Evolutionary conservation across 2,888 invertebrate genomes (phyloP).

Genomic region (Eristalis pertinax): DNA sequence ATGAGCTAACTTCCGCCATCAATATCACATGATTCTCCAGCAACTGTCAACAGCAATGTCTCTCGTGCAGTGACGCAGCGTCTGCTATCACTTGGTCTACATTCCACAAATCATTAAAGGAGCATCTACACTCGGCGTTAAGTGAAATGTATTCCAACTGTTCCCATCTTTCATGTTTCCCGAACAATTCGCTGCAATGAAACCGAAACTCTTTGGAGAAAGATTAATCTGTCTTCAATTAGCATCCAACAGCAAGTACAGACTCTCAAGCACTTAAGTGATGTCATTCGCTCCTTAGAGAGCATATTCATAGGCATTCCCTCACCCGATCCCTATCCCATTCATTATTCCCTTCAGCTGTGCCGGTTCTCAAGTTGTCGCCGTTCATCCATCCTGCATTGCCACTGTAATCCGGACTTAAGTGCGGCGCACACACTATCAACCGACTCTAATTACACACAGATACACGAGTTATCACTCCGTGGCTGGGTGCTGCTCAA

Average conservation of each 20-base stretch:
- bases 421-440: conserved; percentile 11
- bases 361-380: conserved; percentile 11
- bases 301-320: neutral
- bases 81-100: conserved; percentile 1
- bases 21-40: neutral
- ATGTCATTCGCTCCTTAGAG: conserved; percentile 6
- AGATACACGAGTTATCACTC: conserved; percentile 15
- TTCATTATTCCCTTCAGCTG: conserved; percentile 20
- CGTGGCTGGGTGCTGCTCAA: conserved; percentile 6
- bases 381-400: neutral
- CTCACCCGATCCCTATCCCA: neutral
- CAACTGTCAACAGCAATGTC: neutral
- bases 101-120: conserved; percentile 8
- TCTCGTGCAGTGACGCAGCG: neutral
- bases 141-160: neutral
- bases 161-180: conserved; percentile 51
- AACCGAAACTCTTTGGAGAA: conserved; percentile 7
- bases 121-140: neutral
- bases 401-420: conserved; percentile 17
- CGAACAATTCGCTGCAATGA: conserved; percentile 50
- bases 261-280: neutral
- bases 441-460: conserved; percentile 47
- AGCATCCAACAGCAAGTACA: conserved; percentile 14
- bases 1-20: neutral
- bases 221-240: conserved; percentile 42